Conservation (phyloP, 2,797 vertebrate species). For the Paratrypauchen microcephalus region DNA sequence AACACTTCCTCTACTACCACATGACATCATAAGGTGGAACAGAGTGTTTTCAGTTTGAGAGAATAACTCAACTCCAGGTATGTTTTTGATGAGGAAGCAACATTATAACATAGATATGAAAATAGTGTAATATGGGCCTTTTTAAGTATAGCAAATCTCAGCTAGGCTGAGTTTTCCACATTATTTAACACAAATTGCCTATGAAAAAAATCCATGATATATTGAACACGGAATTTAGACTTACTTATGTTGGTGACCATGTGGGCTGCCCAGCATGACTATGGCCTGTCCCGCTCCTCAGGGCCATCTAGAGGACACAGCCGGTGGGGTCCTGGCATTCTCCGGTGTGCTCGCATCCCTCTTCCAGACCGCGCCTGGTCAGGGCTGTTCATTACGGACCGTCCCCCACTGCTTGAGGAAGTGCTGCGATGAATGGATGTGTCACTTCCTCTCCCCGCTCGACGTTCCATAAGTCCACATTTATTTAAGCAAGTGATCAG, state of each 20-base stretch:
- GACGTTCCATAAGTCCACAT: conserved; percentile 11
- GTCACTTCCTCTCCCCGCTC: conserved; percentile 29
- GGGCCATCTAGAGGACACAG: conserved; percentile 16
- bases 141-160: too few relatives aligned
- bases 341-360: conserved; percentile 50
- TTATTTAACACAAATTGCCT: background rate
- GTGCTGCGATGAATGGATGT: conserved; percentile 32
- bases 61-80: too few relatives aligned
- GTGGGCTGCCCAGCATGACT: conserved; percentile 41
- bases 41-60: too few relatives aligned
- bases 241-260: conserved; percentile 31
- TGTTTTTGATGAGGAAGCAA: too few relatives aligned
- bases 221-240: background rate
- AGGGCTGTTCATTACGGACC: conserved; percentile 53
- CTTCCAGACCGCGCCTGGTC: conserved; percentile 46
- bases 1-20: too few relatives aligned
- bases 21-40: too few relatives aligned
- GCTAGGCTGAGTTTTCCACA: too few relatives aligned
- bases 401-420: conserved; percentile 33
- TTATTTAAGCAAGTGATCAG: conserved; percentile 25
- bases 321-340: conserved; percentile 44
- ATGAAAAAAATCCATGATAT: background rate
- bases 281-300: conserved; percentile 23
- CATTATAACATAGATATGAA: too few relatives aligned
- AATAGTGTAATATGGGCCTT: too few relatives aligned